Percentiles rank a stretch among this genome's conserved stretches.
Conservation (phyloP, 2,113 vertebrate genomes). For the Hippocampus guttulatus region DNA sequence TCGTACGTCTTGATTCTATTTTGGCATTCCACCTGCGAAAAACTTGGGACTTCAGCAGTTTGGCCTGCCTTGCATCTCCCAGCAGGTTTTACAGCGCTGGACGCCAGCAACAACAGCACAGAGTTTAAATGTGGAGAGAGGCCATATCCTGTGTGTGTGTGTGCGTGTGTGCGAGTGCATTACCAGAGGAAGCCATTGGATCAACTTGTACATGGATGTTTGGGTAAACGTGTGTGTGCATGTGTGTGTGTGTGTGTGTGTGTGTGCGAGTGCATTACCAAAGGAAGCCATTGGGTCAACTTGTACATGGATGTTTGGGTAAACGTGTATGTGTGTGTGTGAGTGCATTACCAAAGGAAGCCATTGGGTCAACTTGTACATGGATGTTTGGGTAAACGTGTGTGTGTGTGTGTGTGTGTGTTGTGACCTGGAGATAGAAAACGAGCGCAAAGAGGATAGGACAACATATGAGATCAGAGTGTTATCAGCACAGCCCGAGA, state of each 20-base stretch:
- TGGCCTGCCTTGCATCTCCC: slow-evolving; percentile 35
- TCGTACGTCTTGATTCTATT: slow-evolving; percentile 16
- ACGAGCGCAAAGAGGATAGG: slow-evolving; percentile 19
- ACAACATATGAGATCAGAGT: slow-evolving; percentile 57
- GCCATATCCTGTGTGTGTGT: neutral
- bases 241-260: no score
- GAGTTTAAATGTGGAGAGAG: slow-evolving; percentile 53
- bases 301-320: slow-evolving; percentile 2
- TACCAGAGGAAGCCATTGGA: slow-evolving; percentile 3
- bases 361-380: slow-evolving; percentile 3
- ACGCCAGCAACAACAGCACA: slow-evolving; percentile 56
- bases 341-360: neutral
- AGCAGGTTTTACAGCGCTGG: slow-evolving; percentile 35
- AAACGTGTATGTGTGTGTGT: neutral
- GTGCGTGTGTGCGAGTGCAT: neutral
- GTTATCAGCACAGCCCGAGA: slow-evolving; percentile 34
- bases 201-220: slow-evolving; percentile 2
- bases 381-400: neutral
- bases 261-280: slow-evolving; percentile 2
- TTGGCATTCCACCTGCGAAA: slow-evolving; percentile 19
- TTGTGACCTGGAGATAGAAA: slow-evolving; percentile 21
- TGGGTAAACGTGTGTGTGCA: neutral
- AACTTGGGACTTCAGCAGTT: slow-evolving; percentile 3
- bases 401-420: no score
- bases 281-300: slow-evolving; percentile 5